Evolutionary conservation across 2,113 vertebrate species (phyloP).

Genomic region (Nothocercus julius): DNA sequence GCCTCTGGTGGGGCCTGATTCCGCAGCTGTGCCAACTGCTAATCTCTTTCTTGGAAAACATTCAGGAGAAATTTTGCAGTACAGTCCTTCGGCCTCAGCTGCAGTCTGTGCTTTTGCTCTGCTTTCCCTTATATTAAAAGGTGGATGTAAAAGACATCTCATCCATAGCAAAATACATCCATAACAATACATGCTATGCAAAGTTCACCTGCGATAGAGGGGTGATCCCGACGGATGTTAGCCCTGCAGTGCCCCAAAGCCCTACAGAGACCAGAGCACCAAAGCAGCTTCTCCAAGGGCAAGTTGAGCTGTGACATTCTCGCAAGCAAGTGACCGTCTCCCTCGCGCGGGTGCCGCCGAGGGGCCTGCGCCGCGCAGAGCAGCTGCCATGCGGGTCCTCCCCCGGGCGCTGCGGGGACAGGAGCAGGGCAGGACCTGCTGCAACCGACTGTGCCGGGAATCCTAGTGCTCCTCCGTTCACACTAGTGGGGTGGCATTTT

Average conservation of each 20-base stretch:
- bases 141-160: not conserved
- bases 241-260: not conserved
- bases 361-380: too few species aligned
- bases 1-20: not conserved
- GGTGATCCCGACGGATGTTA: not conserved
- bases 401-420: too few species aligned
- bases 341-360: too few species aligned
- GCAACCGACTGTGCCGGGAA: not conserved
- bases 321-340: not conserved
- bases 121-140: not conserved
- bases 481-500: not conserved
- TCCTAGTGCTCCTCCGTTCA: not conserved
- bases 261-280: fast-evolving
- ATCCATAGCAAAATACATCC: too few species aligned
- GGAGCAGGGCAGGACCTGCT: too few species aligned
- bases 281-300: not conserved
- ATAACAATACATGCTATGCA: not conserved
- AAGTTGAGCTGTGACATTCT: not conserved
- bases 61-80: not conserved
- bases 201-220: not conserved
- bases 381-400: too few species aligned
- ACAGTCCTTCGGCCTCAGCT: not conserved
- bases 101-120: not conserved
- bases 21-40: not conserved
- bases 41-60: not conserved